A percentile compares a stretch with the other conserved stretches of the same genome.
Conservation (phyloP, 2,113 vertebrate genomes). For the Channa maculata region DNA sequence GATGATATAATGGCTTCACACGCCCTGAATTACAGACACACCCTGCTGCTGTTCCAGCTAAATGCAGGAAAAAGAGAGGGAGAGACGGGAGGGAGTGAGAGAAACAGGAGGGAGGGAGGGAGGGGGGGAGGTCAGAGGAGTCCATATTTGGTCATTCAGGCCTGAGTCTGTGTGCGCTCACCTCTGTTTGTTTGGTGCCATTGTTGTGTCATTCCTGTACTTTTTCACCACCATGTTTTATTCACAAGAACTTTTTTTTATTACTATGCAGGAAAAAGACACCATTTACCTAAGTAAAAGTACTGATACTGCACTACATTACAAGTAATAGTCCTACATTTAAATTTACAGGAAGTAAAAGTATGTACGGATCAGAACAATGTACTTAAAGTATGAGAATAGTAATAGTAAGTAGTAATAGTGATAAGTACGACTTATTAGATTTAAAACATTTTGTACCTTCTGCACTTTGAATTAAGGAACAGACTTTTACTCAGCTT, state of each 20-base stretch:
- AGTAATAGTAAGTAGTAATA: too few species aligned
- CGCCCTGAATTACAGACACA: conserved; percentile 77
- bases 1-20: conserved; percentile 73
- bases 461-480: too few species aligned
- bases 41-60: conserved; percentile 75
- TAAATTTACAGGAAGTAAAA: too few species aligned
- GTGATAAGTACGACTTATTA: too few species aligned
- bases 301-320: too few species aligned
- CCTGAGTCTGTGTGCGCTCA: conserved; percentile 21
- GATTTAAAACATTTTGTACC: too few species aligned
- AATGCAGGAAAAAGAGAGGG: conserved; percentile 25
- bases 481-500: too few species aligned
- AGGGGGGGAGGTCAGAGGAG: conserved; percentile 65
- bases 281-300: too few species aligned
- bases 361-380: too few species aligned
- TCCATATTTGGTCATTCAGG: conserved; percentile 81
- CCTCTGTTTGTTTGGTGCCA: conserved; percentile 36
- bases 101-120: conserved; percentile 51
- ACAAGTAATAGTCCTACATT: too few species aligned
- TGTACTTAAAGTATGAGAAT: too few species aligned
- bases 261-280: neutral
- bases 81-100: neutral
- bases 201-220: neutral
- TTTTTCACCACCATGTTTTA: neutral
- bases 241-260: neutral